Base-by-base conservation (phyloP, 2,113 vertebrate genomes). In the Mionectes macconnelli region DNA sequence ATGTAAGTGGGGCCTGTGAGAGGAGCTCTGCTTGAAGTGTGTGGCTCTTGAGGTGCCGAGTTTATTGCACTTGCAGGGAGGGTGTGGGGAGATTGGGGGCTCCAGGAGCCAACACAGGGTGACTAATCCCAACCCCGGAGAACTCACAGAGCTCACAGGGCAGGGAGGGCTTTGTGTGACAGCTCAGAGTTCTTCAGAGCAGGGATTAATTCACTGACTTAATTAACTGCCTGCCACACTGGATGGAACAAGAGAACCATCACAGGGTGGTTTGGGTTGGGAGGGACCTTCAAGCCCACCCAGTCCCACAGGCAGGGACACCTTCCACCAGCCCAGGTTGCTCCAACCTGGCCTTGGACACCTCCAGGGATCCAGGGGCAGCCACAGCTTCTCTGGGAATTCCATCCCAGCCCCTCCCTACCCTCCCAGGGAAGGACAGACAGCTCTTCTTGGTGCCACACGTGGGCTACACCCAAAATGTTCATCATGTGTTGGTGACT, bases 81-180 rank as follows among this genome's bases (percentile, higher is more conserved):
- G 55, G 49, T 35, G 55, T 80, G 56, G 40, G 64, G 82, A 92
- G 94, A 33, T 67, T 70, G 74, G 87, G 94, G 73, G 9, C 42
- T 98, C 90, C 63, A 90, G 91, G 92, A 95, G 62, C 91, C 96
- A 97, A 89, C 55, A 39, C 8, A 18, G 87, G 73, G 70, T 86
- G 91, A 96, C 92, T 79, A 96, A 97, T 95, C 86, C 92, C 86
- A 96, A 64, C 37, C 57, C 17, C 9, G 1, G 35, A 39, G 88
- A 95, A 84, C 33, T 76, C 33, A 12, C 39, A 90, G 45, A 31
- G 69, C 52, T 72, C 39, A 5, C 82, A 69, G 91, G 79, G 85
- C 63, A 91, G 78, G 56, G 66, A 79, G 62, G 44, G 95, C 56
- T 12, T 44, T 69, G 83, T 20, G 63, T 59, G 76, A 66, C 17